Evolutionary conservation across 2,888 invertebrate species (phyloP).

Genomic region (Pammene fasciana): DNA sequence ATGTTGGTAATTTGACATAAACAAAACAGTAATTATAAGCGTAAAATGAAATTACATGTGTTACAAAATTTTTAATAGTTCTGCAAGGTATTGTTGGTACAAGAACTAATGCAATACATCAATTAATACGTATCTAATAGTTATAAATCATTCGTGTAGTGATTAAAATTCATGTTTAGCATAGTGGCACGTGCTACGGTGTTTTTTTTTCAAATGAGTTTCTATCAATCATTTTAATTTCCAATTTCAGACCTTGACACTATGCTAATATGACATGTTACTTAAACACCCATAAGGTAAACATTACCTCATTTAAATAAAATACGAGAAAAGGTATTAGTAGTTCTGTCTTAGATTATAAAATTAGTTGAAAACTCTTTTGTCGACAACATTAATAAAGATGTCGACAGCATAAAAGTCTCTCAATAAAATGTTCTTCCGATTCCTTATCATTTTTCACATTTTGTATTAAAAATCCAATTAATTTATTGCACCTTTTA

Average conservation of each 20-base stretch:
- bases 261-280: slow-evolving; percentile 20
- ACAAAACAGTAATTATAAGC: no score
- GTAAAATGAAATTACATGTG: no score
- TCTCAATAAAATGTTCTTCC: no score
- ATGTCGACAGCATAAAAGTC: no score
- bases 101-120: not conserved
- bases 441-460: no score
- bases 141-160: not conserved
- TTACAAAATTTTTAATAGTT: no score
- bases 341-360: no score
- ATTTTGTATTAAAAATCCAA: no score
- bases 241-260: slow-evolving; percentile 28
- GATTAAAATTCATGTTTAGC: slow-evolving; percentile 9
- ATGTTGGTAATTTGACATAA: no score
- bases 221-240: slow-evolving; percentile 19
- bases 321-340: not conserved
- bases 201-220: slow-evolving; percentile 22
- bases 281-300: slow-evolving; percentile 9
- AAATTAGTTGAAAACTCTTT: no score
- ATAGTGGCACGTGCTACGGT: slow-evolving; percentile 20
- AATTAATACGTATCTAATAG: not conserved
- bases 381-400: not conserved
- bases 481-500: no score
- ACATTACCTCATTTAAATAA: not conserved
- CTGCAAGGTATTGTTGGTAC: not conserved